Conservation (phyloP, 92 coral and sea anemone species). For the Zoanthus gigantus region DNA sequence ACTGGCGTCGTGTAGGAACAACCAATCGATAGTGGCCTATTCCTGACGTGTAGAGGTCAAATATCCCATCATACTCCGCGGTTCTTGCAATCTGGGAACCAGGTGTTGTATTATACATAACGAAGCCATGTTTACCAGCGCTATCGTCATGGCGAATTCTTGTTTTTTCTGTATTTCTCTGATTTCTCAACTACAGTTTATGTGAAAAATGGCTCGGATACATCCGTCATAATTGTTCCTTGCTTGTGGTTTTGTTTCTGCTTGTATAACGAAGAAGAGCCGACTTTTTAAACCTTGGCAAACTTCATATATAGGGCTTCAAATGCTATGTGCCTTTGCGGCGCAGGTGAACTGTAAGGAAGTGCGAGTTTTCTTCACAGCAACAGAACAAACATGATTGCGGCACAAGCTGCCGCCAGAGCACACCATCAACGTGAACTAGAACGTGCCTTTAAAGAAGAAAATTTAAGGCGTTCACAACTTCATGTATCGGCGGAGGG, state of each 20-base stretch:
- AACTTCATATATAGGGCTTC: conserved; percentile 82
- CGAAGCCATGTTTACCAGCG: conserved; percentile 98
- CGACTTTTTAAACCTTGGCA: conserved; percentile 55
- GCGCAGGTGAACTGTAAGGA: conserved; percentile 93
- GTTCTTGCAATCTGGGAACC: conserved; percentile 82
- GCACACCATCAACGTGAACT: conserved; percentile 79
- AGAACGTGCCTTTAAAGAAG: conserved; percentile 79
- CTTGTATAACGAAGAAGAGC: conserved; percentile 48
- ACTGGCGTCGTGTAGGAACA: conserved; percentile 64
- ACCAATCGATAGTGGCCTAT: conserved; percentile 77
- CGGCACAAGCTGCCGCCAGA: conserved; percentile 90
- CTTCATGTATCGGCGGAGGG: conserved; percentile 58
- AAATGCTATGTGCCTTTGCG: conserved; percentile 97
- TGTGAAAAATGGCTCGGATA: conserved; percentile 43
- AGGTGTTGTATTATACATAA: conserved; percentile 97
- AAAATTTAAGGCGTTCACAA: conserved; percentile 76
- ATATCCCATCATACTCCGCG: conserved; percentile 87
- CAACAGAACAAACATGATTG: conserved; percentile 87
- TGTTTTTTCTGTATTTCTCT: conserved; percentile 93
- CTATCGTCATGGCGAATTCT: conserved; percentile 99
- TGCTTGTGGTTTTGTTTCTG: conserved; percentile 31
- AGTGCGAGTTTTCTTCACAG: conserved; percentile 85
- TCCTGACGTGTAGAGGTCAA: conserved; percentile 80
- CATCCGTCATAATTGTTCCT: conserved; percentile 36
- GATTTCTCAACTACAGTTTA: conserved; percentile 76